Evolutionary conservation across 1,140 invertebrate species (phyloP).

Genomic region (Drosophila persimilis): DNA sequence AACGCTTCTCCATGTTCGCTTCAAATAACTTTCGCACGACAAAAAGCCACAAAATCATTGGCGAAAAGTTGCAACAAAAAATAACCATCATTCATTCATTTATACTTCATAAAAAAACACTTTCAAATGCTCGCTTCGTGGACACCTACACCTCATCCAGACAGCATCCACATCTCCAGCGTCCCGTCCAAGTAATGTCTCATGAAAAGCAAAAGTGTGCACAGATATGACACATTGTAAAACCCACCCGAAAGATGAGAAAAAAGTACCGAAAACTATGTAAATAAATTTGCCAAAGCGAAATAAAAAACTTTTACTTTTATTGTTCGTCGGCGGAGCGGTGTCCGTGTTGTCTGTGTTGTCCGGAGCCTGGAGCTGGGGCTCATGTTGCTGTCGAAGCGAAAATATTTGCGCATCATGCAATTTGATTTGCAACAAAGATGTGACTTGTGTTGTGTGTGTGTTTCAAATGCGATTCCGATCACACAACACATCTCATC

Average conservation of each 20-base stretch:
- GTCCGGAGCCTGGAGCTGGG: not conserved
- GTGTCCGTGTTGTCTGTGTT: no score
- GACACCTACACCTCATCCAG: conserved; percentile 56
- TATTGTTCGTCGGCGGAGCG: conserved; percentile 19
- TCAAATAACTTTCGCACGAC: conserved; percentile 59
- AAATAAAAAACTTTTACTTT: conserved; percentile 77
- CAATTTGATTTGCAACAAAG: conserved; percentile 71
- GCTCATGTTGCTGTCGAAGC: conserved; percentile 32
- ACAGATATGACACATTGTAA: conserved; percentile 66
- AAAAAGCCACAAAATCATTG: conserved; percentile 47
- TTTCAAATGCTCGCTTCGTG: conserved; percentile 53
- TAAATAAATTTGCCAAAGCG: conserved; percentile 57
- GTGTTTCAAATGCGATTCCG: conserved; percentile 54
- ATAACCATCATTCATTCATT: conserved; percentile 3
- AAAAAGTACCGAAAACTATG: conserved; percentile 49
- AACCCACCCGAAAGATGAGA: conserved; percentile 10
- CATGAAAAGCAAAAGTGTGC: conserved; percentile 72
- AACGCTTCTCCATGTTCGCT: conserved; percentile 18
- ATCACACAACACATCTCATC: conserved; percentile 14
- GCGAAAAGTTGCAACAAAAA: not conserved
- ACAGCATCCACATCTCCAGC: conserved; percentile 20
- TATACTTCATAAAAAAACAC: conserved; percentile 27
- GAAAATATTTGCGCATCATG: conserved; percentile 74
- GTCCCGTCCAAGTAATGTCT: conserved; percentile 60
- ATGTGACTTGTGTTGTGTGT: conserved; percentile 28